Base-by-base conservation (phyloP, 2,113 vertebrate species). In the Solea senegalensis region DNA sequence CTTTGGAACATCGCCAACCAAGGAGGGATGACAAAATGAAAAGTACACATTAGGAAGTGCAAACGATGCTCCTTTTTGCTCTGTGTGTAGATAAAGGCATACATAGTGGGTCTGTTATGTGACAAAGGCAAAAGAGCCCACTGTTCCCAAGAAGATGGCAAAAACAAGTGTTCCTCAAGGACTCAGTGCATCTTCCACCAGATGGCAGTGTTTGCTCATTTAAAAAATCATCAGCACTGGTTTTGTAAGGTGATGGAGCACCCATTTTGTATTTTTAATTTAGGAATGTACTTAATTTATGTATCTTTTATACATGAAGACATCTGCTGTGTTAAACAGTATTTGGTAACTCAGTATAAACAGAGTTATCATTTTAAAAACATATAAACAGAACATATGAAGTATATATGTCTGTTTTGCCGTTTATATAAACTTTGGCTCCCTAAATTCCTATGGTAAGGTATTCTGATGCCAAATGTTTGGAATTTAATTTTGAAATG, bases 191-290 rank as follows among this genome's bases (percentile, higher is more conserved):
- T 56, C n/a, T 5, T 15, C 88, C 92, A 69, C 74, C 58, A 93
- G 93, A 66, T 86, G 92, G 92, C 93, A 94, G 85, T 91, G 86
- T 85, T 88, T 78, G 65, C 74, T 86, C 72, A 91, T 75, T 82
- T 45, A 26, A 62, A 9, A 61, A 65, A 52, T 45, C 69, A 27
- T 2, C 2, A 15, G 9, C 10, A 3, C 16, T 66, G 34, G 49
- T 77, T 60, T 72, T 51, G 10, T 69, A 72, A 67, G 54, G 64
- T 58, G 66, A 81, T 81, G 45, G 43, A 78, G 74, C 74, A 81
- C 81, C 86, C 82, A 88, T 92, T 91, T 91, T 88, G 71, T 86
- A 76, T 71, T 58, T 1, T 28, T 15, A 75, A 78, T 45, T 21
- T 67, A 54, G 57, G 57, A 82, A 84, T 72, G 46, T 57, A 21